These are phyloP conservation scores for Aselliscus stoliczkanus DNA, from an alignment of 2,797 vertebrate species.

Conservation along the genomic window DNA sequence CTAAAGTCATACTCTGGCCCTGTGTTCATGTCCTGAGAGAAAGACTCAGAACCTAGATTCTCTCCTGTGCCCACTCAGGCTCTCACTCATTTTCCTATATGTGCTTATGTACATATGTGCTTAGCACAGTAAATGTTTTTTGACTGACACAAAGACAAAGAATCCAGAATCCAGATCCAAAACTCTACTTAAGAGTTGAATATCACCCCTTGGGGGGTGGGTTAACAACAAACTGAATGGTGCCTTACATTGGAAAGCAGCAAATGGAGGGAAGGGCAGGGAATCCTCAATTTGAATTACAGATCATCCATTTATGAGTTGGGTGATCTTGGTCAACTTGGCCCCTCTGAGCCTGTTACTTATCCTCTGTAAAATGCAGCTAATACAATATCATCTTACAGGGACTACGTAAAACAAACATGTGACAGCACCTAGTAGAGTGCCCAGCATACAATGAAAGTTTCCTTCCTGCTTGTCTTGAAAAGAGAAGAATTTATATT, in stretches of 20 bases:
- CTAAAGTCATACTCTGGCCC: background rate
- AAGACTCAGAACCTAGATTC: background rate
- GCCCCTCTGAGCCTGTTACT: background rate
- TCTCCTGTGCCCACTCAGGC: rapidly evolving
- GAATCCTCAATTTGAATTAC: background rate
- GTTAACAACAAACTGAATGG: background rate
- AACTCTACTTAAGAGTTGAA: background rate
- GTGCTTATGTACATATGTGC: background rate
- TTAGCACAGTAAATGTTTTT: background rate
- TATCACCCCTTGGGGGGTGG: too few relatives aligned
- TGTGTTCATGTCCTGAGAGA: background rate
- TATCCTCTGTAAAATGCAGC: background rate
- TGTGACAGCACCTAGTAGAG: background rate
- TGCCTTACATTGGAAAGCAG: background rate
- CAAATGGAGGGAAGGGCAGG: background rate
- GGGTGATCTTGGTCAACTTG: background rate
- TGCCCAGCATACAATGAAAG: background rate
- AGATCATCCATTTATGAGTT: background rate
- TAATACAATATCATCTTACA: background rate
- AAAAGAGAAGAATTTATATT: background rate
- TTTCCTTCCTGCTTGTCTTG: background rate
- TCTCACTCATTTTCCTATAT: background rate
- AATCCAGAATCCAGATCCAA: background rate
- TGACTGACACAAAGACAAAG: background rate
- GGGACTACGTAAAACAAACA: background rate